Evolutionary conservation across 2,888 invertebrate species (phyloP).

Genomic region (Tryphoninae sp.): DNA sequence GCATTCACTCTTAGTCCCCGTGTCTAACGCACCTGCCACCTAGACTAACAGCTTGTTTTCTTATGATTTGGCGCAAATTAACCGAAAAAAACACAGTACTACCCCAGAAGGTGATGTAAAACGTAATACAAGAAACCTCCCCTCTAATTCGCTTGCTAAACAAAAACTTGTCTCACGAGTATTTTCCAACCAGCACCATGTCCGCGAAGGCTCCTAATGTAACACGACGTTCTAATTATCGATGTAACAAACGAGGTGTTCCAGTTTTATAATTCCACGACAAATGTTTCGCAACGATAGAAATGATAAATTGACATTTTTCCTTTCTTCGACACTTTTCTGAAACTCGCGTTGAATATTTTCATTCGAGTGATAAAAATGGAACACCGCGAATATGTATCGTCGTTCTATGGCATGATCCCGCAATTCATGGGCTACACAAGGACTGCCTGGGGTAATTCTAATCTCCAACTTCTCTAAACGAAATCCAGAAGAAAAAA

Average conservation of each 20-base stretch:
- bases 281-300: not conserved
- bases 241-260: not conserved
- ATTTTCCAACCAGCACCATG: conserved; percentile 36
- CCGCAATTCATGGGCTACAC: conserved; percentile 29
- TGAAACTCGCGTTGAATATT: not conserved
- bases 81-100: conserved; percentile 71
- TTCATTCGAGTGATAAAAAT: not conserved
- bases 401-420: conserved; percentile 41
- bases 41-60: conserved; percentile 75
- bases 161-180: conserved; percentile 25
- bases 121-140: not conserved
- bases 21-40: conserved; percentile 62
- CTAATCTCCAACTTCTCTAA: conserved; percentile 2
- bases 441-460: conserved; percentile 29
- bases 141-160: conserved; percentile 30
- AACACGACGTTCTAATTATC: not conserved
- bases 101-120: conserved; percentile 40
- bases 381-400: not conserved
- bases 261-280: not conserved
- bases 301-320: no score
- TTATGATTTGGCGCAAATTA: conserved; percentile 67
- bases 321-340: not conserved
- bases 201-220: not conserved
- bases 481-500: not conserved
- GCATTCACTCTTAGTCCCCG: conserved; percentile 36